These are phyloP conservation scores for Pardalotus punctatus DNA, from an alignment of 2,113 vertebrate species.

Conservation along the genomic window DNA sequence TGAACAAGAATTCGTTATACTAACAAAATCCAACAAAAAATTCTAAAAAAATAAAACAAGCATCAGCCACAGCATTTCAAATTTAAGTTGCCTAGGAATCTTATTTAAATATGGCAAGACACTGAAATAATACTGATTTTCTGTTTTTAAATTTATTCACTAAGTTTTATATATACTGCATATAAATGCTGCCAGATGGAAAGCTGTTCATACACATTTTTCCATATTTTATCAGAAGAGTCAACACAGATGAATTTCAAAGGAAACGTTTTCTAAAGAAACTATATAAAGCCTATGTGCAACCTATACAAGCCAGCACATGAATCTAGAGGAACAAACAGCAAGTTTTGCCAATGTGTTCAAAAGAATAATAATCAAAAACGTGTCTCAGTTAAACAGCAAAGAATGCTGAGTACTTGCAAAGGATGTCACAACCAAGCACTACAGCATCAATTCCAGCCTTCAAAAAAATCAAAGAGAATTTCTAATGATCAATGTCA, in stretches of 20 bases:
- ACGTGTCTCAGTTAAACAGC: neutral
- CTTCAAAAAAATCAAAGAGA: slow-evolving; percentile 33
- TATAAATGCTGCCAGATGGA: neutral
- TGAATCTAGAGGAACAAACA: neutral
- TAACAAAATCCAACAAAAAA: neutral
- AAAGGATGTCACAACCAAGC: slow-evolving; percentile 6
- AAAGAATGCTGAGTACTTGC: neutral
- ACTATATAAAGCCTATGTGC: neutral
- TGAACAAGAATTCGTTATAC: neutral
- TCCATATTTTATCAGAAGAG: neutral
- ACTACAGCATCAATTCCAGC: neutral
- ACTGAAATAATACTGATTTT: neutral
- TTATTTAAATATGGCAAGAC: neutral
- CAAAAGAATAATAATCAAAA: slow-evolving; percentile 38
- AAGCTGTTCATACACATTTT: neutral
- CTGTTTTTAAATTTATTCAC: neutral
- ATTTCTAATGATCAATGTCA: slow-evolving; percentile 27
- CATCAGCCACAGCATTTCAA: neutral
- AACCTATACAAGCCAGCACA: neutral
- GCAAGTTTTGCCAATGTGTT: neutral
- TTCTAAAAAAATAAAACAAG: neutral
- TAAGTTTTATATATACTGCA: neutral
- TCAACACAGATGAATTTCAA: neutral
- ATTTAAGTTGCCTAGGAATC: neutral
- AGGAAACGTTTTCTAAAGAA: neutral